Evolutionary conservation across 2,113 vertebrate genomes (phyloP).

Genomic region (Hoplias malabaricus): DNA sequence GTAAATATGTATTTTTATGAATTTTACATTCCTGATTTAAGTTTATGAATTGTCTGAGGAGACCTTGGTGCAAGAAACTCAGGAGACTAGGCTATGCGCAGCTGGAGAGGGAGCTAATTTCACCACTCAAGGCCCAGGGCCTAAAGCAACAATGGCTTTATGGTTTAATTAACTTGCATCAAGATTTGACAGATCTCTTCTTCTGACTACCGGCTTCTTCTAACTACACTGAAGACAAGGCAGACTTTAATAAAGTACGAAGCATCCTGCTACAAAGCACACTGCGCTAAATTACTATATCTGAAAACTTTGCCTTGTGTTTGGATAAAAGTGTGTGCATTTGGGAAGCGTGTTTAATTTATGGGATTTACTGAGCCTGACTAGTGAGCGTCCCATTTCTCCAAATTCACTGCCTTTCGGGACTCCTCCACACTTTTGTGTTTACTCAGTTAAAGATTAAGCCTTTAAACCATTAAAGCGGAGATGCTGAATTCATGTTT

Average conservation of each 20-base stretch:
- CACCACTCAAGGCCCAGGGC: too few species aligned
- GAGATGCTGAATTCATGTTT: slow-evolving; percentile 45
- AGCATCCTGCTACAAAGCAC: not conserved
- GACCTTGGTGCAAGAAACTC: too few species aligned
- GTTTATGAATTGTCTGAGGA: too few species aligned
- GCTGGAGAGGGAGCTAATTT: too few species aligned
- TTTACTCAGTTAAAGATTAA: slow-evolving; percentile 59
- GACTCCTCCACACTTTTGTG: slow-evolving; percentile 45
- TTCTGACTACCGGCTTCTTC: too few species aligned
- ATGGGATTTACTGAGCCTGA: slow-evolving; percentile 59
- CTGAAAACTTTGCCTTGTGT: not conserved
- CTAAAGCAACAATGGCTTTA: not conserved
- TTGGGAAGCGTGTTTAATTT: slow-evolving; percentile 59
- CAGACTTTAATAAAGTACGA: not conserved
- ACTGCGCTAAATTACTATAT: not conserved
- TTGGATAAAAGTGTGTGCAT: not conserved
- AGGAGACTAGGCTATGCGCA: too few species aligned
- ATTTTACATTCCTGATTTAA: too few species aligned
- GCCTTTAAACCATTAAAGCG: slow-evolving; percentile 46
- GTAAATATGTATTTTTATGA: too few species aligned
- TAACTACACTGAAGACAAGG: not conserved
- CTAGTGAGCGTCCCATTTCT: slow-evolving; percentile 58
- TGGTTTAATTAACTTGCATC: not conserved
- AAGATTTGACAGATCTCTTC: not conserved
- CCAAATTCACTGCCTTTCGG: slow-evolving; percentile 38